A percentile compares a stretch with the other conserved stretches of the same genome.
Evolutionary conservation across 2,113 vertebrate species (phyloP).

Genomic region (Gila orcuttii): DNA sequence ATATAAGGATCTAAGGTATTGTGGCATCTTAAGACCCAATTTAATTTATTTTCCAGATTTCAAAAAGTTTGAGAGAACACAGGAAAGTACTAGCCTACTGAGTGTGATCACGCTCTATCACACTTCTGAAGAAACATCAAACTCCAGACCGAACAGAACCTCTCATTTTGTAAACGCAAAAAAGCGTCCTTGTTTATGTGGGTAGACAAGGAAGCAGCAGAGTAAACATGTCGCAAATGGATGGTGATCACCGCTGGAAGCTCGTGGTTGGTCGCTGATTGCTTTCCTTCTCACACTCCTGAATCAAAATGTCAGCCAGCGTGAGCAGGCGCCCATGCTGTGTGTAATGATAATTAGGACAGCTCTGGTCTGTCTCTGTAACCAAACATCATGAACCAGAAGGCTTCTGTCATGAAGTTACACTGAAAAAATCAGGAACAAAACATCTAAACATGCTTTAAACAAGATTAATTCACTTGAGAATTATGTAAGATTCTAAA

Average conservation of each 20-base stretch:
- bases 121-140: slow-evolving; percentile 43
- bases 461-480: not conserved
- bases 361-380: slow-evolving; percentile 53
- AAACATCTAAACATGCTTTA: not conserved
- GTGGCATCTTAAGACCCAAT: not conserved
- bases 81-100: not conserved
- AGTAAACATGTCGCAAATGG: slow-evolving; percentile 71
- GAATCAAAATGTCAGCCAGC: slow-evolving; percentile 77
- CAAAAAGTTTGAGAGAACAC: slow-evolving; percentile 36
- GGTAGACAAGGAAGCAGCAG: slow-evolving; percentile 54
- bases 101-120: not conserved
- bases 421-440: not conserved
- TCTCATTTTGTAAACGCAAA: slow-evolving; percentile 23
- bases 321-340: slow-evolving; percentile 62
- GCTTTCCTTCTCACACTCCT: slow-evolving; percentile 68
- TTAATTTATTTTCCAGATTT: slow-evolving; percentile 39
- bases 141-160: slow-evolving; percentile 18
- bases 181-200: slow-evolving; percentile 44
- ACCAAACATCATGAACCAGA: slow-evolving; percentile 45
- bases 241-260: slow-evolving; percentile 64
- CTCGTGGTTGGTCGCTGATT: slow-evolving; percentile 67
- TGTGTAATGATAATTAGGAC: slow-evolving; percentile 68
- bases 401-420: slow-evolving; percentile 3
- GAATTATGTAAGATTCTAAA: too few relatives aligned
- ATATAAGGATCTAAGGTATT: not conserved